phyloP scores from a whole-genome alignment of 2,113 vertebrate genomes.

The Lutjanus erythropterus region DNA sequence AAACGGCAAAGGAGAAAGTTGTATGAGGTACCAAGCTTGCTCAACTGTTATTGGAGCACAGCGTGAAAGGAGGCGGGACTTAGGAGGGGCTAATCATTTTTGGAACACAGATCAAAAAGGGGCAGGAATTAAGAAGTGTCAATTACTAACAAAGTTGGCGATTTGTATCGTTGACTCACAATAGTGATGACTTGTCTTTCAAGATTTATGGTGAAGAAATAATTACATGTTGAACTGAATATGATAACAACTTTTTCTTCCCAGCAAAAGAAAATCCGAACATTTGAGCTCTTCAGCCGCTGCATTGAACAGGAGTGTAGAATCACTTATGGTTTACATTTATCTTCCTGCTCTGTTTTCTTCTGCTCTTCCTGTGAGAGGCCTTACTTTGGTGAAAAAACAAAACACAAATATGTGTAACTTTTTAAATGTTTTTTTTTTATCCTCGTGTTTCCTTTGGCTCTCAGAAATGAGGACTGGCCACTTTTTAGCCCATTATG shows the following conservation, averaged over 20 bases:
- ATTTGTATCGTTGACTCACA: neutral
- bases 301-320: conserved; percentile 7
- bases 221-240: conserved; percentile 26
- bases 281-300: conserved; percentile 15
- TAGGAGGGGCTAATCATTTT: no score
- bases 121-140: no score
- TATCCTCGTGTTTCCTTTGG: conserved; percentile 34
- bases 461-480: conserved; percentile 6
- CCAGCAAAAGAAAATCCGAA: conserved; percentile 17
- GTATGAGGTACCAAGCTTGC: no score
- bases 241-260: conserved; percentile 29
- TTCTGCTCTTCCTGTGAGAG: conserved; percentile 56
- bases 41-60: no score
- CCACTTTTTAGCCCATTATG: conserved; percentile 32
- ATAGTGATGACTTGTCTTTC: neutral
- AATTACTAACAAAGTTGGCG: neutral
- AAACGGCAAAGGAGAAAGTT: no score
- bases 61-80: no score
- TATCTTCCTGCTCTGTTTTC: conserved; percentile 33
- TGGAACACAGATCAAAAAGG: no score
- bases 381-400: conserved; percentile 75
- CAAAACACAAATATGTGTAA: neutral
- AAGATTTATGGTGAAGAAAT: neutral
- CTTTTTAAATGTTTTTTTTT: conserved; percentile 29
- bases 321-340: conserved; percentile 54